Conservation (phyloP, 2,888 invertebrate genomes). For the Tridacna crocea region DNA sequence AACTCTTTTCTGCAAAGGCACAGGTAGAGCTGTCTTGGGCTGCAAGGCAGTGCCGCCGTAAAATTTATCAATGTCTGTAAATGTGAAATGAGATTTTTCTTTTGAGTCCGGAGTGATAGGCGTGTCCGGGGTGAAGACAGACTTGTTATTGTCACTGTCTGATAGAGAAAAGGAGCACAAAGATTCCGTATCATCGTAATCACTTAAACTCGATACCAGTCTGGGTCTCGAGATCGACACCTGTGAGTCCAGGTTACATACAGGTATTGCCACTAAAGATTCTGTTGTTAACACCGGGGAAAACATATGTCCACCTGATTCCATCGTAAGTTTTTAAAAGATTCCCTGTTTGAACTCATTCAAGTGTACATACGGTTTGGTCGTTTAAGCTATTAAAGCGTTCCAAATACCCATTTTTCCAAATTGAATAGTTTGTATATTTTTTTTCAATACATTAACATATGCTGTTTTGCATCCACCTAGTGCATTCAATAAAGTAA, state of each 20-base stretch:
- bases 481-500: neutral
- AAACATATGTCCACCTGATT: conserved; percentile 1
- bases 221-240: neutral
- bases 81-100: conserved; percentile 58
- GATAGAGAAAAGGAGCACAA: conserved; percentile 35
- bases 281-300: neutral
- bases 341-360: neutral
- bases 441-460: neutral
- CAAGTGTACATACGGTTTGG: neutral
- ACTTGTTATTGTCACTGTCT: conserved; percentile 65
- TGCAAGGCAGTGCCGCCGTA: conserved; percentile 18
- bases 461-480: neutral
- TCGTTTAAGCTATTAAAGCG: too few relatives aligned
- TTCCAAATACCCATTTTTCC: too few relatives aligned
- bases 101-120: conserved; percentile 66
- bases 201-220: conserved; percentile 21
- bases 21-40: conserved; percentile 32
- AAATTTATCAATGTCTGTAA: conserved; percentile 54
- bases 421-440: neutral
- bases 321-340: conserved; percentile 6
- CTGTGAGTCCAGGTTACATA: neutral
- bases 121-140: conserved; percentile 68
- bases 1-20: conserved; percentile 38
- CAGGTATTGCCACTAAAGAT: neutral
- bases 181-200: conserved; percentile 51